These are phyloP conservation scores for Protomyctophum bolini DNA, from an alignment of 2,113 vertebrate species.

Conservation along the genomic window DNA sequence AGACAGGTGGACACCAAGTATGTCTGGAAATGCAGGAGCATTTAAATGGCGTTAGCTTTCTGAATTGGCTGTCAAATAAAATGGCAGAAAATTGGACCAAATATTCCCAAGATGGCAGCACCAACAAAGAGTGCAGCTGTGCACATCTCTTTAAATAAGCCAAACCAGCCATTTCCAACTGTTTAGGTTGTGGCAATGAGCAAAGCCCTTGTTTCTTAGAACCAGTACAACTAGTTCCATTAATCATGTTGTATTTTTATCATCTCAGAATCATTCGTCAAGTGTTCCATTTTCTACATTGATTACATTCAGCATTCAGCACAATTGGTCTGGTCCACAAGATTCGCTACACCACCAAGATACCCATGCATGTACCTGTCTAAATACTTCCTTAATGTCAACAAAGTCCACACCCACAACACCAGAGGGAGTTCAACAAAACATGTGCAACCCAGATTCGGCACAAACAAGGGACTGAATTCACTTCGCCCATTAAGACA, in stretches of 20 bases:
- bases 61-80: conserved; percentile 35
- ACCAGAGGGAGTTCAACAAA: too few relatives aligned
- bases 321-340: too few relatives aligned
- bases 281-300: background rate
- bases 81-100: conserved; percentile 44
- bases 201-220: background rate
- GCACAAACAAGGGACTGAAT: too few relatives aligned
- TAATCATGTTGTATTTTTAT: conserved; percentile 23
- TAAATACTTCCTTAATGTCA: too few relatives aligned
- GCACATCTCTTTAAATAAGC: conserved; percentile 13
- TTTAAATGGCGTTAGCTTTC: conserved; percentile 45
- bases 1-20: conserved; percentile 72
- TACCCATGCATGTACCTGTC: too few relatives aligned
- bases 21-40: conserved; percentile 63
- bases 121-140: conserved; percentile 17
- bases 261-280: background rate
- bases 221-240: conserved; percentile 10
- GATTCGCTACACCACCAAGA: too few relatives aligned
- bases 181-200: conserved; percentile 17
- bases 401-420: too few relatives aligned
- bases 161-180: conserved; percentile 21
- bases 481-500: too few relatives aligned
- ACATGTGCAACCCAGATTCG: too few relatives aligned
- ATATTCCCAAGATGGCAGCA: conserved; percentile 35
- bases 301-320: background rate